Evolutionary conservation across 2,888 invertebrate genomes (phyloP), one percentile per base, ranked within the genome.

Genomic region (Uloborus plumipes): DNA sequence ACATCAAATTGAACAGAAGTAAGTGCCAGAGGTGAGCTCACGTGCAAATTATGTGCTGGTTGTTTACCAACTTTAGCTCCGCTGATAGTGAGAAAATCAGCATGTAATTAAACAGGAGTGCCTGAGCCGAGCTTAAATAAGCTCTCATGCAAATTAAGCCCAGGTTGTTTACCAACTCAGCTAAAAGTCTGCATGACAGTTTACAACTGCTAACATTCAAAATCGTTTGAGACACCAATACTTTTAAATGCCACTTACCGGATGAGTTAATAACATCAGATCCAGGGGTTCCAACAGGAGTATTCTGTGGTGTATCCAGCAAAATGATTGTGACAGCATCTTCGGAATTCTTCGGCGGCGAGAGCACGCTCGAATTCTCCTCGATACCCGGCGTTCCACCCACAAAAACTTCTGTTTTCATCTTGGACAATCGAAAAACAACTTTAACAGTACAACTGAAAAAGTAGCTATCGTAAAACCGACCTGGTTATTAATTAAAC

Each of bases 251-350:
- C 7, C 16, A 67, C 62, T 62, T 62, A 70, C 69, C 61, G 26
- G 62, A 50, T 20, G 39, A 50, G 16, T 18, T 26, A 11, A 73
- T n/a, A 50, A 69, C 51, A 50, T 77, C 83, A 51, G 83, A 78
- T 55, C 64, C 73, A 47, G 83, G 83, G 49, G 73, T 83, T 59
- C 83, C 83, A 67, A 83, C 51, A 14, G 83, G 83, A 1, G 83
- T 77, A 31, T 77, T 73, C 20, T 72, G 71, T 15, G 83, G 83
- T 13, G 83, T 77, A 73, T 83, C 83, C 62, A 78, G 70, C 58
- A 82, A 50, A 31, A 83, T 47, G 18, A 83, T 62, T 11, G 77
- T 39, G 16, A 73, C 66, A 22, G 69, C 22, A 74, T 77, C 75
- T 26, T 81, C 70, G 6, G 62, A 49, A 20, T 15, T 66, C 51